phyloP scores from a whole-genome alignment of 2,888 invertebrate species.

The Campoplex nolae region DNA sequence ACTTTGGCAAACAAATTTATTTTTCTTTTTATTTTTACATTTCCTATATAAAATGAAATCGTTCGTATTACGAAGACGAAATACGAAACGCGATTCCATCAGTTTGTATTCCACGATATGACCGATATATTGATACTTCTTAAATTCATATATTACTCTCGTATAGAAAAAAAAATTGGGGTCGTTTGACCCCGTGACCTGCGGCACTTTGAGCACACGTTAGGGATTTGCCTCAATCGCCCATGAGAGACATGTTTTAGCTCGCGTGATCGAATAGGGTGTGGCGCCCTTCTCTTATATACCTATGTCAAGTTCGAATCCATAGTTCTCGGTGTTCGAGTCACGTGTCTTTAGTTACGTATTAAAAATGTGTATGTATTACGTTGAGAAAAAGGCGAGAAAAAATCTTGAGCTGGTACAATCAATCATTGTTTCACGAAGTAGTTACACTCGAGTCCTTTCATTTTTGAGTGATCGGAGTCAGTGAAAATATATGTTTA shows the following conservation, averaged over 20 bases:
- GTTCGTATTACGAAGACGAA: not conserved
- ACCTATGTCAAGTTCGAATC: slow-evolving; percentile 59
- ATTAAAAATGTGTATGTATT: not conserved
- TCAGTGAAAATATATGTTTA: not conserved
- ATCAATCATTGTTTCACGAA: slow-evolving; percentile 2
- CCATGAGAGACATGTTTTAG: slow-evolving; percentile 47
- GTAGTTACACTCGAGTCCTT: not conserved
- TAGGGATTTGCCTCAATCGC: slow-evolving; percentile 60
- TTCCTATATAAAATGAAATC: not conserved
- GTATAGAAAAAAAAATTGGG: not conserved
- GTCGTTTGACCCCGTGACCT: slow-evolving; percentile 44
- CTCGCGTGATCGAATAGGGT: slow-evolving; percentile 60
- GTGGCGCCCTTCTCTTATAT: slow-evolving; percentile 48
- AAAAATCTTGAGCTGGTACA: not conserved
- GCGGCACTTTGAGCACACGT: slow-evolving; percentile 29
- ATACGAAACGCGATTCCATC: not conserved
- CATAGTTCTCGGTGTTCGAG: slow-evolving; percentile 47
- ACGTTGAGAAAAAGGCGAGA: not conserved
- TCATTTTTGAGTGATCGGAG: not conserved
- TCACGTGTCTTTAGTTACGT: not conserved
- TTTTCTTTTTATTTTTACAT: not conserved
- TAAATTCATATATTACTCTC: not conserved
- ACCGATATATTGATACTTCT: not conserved
- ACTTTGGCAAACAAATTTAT: slow-evolving; percentile 5
- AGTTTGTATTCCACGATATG: not conserved